Evolutionary conservation across 1,140 invertebrate species (phyloP).

Genomic region (Drosophila bocqueti): DNA sequence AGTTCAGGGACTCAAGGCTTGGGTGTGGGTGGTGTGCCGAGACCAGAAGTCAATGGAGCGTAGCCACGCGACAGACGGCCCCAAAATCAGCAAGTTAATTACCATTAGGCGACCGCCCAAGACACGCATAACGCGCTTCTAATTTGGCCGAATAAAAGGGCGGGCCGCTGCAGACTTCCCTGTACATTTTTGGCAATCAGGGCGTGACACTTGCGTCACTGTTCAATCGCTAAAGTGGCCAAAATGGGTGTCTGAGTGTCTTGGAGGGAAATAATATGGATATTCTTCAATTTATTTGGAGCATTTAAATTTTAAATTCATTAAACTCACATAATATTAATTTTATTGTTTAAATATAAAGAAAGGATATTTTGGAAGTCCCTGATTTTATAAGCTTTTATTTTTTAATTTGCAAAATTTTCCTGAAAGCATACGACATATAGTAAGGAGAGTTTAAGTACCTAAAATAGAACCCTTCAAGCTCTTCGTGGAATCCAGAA

Average conservation of each 20-base stretch:
- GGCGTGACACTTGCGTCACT: slow-evolving; percentile 58
- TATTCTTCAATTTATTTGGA: too few species aligned
- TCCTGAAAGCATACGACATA: background rate
- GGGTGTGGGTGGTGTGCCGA: slow-evolving; percentile 15
- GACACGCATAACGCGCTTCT: slow-evolving; percentile 59
- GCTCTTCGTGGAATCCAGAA: background rate
- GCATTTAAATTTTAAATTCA: background rate
- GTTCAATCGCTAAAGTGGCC: background rate
- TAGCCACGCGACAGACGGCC: slow-evolving; percentile 64
- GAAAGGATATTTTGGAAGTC: background rate
- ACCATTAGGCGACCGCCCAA: slow-evolving; percentile 37
- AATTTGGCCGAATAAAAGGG: slow-evolving; percentile 43
- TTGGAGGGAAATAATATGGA: background rate
- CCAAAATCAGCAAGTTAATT: slow-evolving; percentile 70
- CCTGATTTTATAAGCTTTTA: background rate
- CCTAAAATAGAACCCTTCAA: slow-evolving; percentile 10
- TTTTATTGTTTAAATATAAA: background rate
- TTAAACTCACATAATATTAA: background rate
- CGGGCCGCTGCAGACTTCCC: slow-evolving; percentile 6
- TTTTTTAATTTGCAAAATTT: too few species aligned
- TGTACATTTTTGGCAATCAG: slow-evolving; percentile 55
- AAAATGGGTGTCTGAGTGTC: background rate
- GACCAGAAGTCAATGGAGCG: slow-evolving; percentile 60
- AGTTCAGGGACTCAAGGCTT: slow-evolving; percentile 8
- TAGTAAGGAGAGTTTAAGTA: background rate